A percentile compares a stretch with the other conserved stretches of the same genome.
phyloP scores from a whole-genome alignment of 1,140 invertebrate species.

The Rhynchophorus ferrugineus region DNA sequence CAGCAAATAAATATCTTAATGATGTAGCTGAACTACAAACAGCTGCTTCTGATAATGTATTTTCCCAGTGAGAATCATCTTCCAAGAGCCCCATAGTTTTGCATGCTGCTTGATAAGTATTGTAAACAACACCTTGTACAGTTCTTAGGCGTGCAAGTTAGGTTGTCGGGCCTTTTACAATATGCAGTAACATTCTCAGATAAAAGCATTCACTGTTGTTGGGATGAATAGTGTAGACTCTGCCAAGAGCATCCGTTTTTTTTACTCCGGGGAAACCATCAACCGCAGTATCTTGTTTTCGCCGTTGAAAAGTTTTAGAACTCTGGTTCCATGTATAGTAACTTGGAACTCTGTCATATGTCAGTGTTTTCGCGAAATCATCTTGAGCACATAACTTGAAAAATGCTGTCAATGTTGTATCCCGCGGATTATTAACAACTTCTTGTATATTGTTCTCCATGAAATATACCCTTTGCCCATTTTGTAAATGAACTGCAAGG shows the following conservation, averaged over 20 bases:
- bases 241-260: slow-evolving; percentile 32
- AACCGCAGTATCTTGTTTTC: slow-evolving; percentile 29
- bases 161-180: slow-evolving; percentile 39
- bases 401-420: slow-evolving; percentile 41
- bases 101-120: not conserved
- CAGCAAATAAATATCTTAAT: slow-evolving; percentile 12
- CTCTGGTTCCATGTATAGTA: not conserved
- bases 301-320: slow-evolving; percentile 1
- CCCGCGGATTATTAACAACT: slow-evolving; percentile 28
- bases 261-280: slow-evolving; percentile 23
- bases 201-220: slow-evolving; percentile 39
- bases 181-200: slow-evolving; percentile 38
- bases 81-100: not conserved
- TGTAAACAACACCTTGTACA: not conserved
- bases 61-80: slow-evolving; percentile 6
- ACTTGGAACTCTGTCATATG: not conserved
- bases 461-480: slow-evolving; percentile 41
- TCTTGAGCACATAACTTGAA: slow-evolving; percentile 33
- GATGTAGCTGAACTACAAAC: slow-evolving; percentile 3
- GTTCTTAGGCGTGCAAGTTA: slow-evolving; percentile 32
- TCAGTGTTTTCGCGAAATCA: not conserved
- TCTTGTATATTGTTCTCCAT: slow-evolving; percentile 29
- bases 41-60: slow-evolving; percentile 3
- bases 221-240: slow-evolving; percentile 40
- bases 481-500: slow-evolving; percentile 40